Conservation (phyloP, 2,113 vertebrate genomes). For the Elephantulus edwardii region DNA sequence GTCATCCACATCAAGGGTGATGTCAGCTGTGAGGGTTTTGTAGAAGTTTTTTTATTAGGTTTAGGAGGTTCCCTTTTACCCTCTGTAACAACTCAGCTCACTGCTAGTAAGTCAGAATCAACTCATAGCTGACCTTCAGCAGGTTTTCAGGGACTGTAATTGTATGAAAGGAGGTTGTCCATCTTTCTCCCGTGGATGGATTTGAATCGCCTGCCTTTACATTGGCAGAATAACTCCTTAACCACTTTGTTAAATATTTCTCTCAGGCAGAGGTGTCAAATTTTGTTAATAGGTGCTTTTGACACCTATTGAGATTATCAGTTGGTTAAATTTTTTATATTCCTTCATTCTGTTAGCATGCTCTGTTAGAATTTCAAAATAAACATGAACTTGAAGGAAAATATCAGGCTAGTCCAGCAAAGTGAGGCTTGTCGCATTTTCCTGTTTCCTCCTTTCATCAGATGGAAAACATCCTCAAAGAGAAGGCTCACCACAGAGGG, state of each 20-base stretch:
- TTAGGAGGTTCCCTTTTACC: not conserved
- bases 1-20: not conserved
- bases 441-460: slow-evolving; percentile 84
- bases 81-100: too few species aligned
- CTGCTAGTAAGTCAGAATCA: too few species aligned
- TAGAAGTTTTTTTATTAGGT: not conserved
- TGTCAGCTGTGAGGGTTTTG: not conserved
- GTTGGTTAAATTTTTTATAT: not conserved
- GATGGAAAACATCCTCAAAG: slow-evolving; percentile 76
- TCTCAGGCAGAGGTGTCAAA: not conserved
- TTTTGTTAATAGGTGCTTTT: slow-evolving; percentile 9
- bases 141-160: too few species aligned
- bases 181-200: too few species aligned
- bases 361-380: not conserved
- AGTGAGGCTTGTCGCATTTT: slow-evolving; percentile 79
- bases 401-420: slow-evolving; percentile 80
- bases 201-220: too few species aligned
- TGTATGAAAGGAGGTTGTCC: too few species aligned
- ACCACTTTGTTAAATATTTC: not conserved
- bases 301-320: not conserved
- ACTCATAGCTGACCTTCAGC: too few species aligned
- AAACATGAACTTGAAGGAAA: slow-evolving; percentile 68
- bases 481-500: slow-evolving; percentile 75
- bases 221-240: not conserved
- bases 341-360: not conserved